These are phyloP conservation scores for Sebastes paucispinis DNA, from an alignment of 2,797 vertebrate species.

Conservation along the genomic window DNA sequence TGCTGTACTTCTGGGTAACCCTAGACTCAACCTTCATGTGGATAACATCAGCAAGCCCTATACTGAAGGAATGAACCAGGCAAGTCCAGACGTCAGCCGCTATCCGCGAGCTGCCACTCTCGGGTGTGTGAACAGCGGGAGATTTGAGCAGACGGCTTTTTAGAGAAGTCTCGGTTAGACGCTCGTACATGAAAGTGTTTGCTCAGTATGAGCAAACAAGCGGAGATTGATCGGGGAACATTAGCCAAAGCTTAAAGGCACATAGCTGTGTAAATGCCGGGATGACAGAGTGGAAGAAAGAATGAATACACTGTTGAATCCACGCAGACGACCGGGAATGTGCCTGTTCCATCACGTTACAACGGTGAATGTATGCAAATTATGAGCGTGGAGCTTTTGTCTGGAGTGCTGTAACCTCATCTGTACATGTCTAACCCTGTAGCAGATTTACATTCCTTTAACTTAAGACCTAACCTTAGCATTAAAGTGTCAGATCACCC, in stretches of 20 bases:
- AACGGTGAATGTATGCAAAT: conserved; percentile 11
- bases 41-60: conserved; percentile 53
- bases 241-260: conserved; percentile 12
- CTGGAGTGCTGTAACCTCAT: background rate
- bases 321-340: background rate
- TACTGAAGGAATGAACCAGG: conserved; percentile 42
- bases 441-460: background rate
- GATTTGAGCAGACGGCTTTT: conserved; percentile 3
- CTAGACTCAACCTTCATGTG: conserved; percentile 1
- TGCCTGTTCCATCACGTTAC: conserved; percentile 40
- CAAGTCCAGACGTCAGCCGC: conserved; percentile 46
- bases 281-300: conserved; percentile 43
- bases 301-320: background rate
- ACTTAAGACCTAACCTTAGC: background rate
- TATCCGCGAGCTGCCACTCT: conserved; percentile 11
- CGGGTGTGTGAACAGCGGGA: background rate
- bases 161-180: background rate
- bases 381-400: background rate
- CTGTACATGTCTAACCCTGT: background rate
- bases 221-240: conserved; percentile 42
- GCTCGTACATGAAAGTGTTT: conserved; percentile 42
- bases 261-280: conserved; percentile 32
- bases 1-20: background rate
- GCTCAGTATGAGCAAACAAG: conserved; percentile 56
- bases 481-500: background rate